Evolutionary conservation across 2,797 vertebrate species (phyloP), one percentile per base, ranked within the genome.

Genomic region (Microchirus variegatus): DNA sequence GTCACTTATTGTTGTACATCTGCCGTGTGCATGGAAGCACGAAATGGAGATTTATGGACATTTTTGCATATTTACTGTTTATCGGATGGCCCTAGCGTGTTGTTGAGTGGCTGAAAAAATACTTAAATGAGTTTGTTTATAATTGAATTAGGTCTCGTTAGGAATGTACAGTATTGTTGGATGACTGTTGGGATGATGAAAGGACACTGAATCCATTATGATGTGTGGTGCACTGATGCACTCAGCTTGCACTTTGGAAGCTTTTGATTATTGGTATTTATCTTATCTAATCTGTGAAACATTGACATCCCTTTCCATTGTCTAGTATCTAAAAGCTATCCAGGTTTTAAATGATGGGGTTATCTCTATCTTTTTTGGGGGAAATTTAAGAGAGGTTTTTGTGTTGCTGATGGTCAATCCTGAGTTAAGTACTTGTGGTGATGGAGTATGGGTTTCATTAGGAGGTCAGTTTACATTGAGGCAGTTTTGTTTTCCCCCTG

Each of bases 391-490:
- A 46, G 15, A 9, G n/a, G n/a, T 69, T 22, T 31, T 70, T 31
- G 47, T 65, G 9, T 40, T 42, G 17, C 36, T 63, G 0, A 48
- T 40, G 55, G 31, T 52, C 1, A 60, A 9, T 56, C 44, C 26
- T 70, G 4, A 19, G 59, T 55, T 38, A 45, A 44, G 44, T 38
- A 40, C 35, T 60, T 26, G n/a, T 47, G 55, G 16, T 57, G 53
- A 48, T 50, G 16, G 57, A 16, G 58, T 61, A 50, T 22, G 68
- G 18, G 51, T 35, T 41, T 48, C 41, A 49, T 19, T 26, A 5
- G 47, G 41, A 75, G 64, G 70, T 81, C 57, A 26, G 53, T 65
- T 68, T 64, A 77, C 70, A 65, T 31, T 6, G 53, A 19, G 59
- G 41, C 59, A 59, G 11, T 46, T 46, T 56, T 69, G 59, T 61